Base-by-base conservation (phyloP, 1,140 invertebrate genomes). In the Leucophenga varia region DNA sequence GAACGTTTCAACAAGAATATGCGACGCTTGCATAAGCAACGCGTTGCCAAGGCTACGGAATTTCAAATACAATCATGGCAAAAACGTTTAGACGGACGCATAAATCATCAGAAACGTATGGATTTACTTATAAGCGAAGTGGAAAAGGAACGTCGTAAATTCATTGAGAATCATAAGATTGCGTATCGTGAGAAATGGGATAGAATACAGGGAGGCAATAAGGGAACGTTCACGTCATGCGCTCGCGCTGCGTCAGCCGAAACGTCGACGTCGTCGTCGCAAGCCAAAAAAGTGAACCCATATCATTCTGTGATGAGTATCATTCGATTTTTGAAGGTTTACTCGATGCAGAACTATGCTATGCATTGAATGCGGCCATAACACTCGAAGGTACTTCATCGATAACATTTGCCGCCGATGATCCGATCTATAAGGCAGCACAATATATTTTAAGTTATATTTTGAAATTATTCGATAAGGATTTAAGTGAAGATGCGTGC, bases 371-470 rank as follows among this genome's bases (percentile, higher is more conserved):
- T 19, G 54, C 67, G 1, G 67, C 64, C n/a, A 59, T 74, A 16
- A 55, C 57, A 13, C 41, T 74, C 48, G 61, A 71, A 22, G 57
- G 61, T 3, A 43, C 56, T 28, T 20, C 49, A 0, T 41, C 50
- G 3, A 30, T 69, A 5, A 60, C 54, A 4, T 68, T 71, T 28
- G 42, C 56, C 2, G 31, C 54, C 8, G 52, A 65, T 22, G 70
- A 73, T 54, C 64, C 70, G 13, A 73, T 73, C 31, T 73, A 73
- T 19, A 73, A 73, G 49, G 65, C 70, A 3, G 70, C 70, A 1
- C 55, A 70, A 13, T 73, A 61, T 3, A 73, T 73, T 3, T 50
- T 61, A 30, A 57, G 64, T 36, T 39, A 73, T 18, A 69, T 74
- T 17, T 22, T 73, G 12, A 43, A 35, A 1, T 61, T 57, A 1